Base-by-base conservation (phyloP, 2,797 vertebrate genomes). In the Odontamblyopus lacepedii region DNA sequence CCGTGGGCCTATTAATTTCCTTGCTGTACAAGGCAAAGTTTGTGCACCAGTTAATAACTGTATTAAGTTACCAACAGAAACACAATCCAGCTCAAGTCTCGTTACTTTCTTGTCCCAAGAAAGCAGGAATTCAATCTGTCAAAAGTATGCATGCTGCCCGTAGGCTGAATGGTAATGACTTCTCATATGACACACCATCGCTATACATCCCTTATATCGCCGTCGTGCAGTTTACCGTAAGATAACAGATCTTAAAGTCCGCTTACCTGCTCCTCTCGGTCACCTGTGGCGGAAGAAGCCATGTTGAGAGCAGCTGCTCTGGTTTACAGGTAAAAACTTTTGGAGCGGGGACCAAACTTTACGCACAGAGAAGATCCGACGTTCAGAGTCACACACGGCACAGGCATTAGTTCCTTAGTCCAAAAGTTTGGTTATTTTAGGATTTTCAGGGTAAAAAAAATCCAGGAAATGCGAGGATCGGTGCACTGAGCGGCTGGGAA, bases 271-370 rank as follows among this genome's bases (percentile, higher is more conserved):
- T 88, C 81, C 4, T 71, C 75, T 67, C 0, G 71, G 76, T 89
- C 91, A 92, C 89, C 90, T 91, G 88, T 69, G 6, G 76, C 77
- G 85, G 89, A 84, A 79, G 88, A 90, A 79, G 89, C 87, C 91
- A 92, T 92, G 85, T 90, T 90, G 85, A 51, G 69, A 15, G 76
- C 64, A 18, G 82, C 83, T 60, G 74, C 79, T 81, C 72, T 51
- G 79, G 53, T 69, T 75, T 73, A 55, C 82, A 87, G 85, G 85
- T 87, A 71, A 82, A 15, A 53, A 70, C 57, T 13, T 11, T 3
- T 57, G 63, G 26, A 55, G 70, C 19, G 8, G 6, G 18, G 38
- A 1, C 6, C 5, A 60, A 71, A 67, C 72, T 69, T 18, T 11
- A 23, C 16, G 27, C 62, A 29, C 41, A 2, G n/a, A 30, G 0